Conservation (phyloP, 1,140 invertebrate genomes). For the Penaeus vannamei region DNA sequence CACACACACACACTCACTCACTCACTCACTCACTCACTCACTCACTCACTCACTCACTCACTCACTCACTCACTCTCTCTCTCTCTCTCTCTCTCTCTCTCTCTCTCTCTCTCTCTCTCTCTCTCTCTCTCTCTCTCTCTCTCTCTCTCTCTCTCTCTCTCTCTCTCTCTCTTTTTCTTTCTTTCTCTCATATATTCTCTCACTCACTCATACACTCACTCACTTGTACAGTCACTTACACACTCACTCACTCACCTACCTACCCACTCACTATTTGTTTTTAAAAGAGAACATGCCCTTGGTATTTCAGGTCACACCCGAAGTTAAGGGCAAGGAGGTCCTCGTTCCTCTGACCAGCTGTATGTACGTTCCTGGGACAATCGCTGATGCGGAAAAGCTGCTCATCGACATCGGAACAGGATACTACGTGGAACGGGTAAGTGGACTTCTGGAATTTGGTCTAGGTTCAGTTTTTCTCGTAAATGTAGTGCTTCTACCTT, state of each 20-base stretch:
- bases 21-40: no score
- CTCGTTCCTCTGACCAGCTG: slow-evolving; percentile 93
- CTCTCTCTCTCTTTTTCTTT: no score
- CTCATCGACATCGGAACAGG: slow-evolving; percentile 95
- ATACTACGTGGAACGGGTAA: slow-evolving; percentile 90
- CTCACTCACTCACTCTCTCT: no score
- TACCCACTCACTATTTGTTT: not conserved
- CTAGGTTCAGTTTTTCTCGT: not conserved
- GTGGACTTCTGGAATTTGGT: slow-evolving; percentile 71
- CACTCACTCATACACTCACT: no score
- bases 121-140: no score
- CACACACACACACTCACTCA: no score
- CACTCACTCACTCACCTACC: no score
- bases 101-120: no score
- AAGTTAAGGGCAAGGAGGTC: slow-evolving; percentile 84
- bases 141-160: no score
- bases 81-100: not conserved
- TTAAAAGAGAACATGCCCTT: not conserved
- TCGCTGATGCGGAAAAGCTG: slow-evolving; percentile 86
- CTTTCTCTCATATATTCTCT: no score
- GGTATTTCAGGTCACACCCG: slow-evolving; percentile 77
- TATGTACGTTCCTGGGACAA: slow-evolving; percentile 93
- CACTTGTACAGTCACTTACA: no score
- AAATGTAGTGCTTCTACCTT: not conserved
- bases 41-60: no score